Conservation (phyloP, 2,888 invertebrate genomes). For the Calameuta pallipes region DNA sequence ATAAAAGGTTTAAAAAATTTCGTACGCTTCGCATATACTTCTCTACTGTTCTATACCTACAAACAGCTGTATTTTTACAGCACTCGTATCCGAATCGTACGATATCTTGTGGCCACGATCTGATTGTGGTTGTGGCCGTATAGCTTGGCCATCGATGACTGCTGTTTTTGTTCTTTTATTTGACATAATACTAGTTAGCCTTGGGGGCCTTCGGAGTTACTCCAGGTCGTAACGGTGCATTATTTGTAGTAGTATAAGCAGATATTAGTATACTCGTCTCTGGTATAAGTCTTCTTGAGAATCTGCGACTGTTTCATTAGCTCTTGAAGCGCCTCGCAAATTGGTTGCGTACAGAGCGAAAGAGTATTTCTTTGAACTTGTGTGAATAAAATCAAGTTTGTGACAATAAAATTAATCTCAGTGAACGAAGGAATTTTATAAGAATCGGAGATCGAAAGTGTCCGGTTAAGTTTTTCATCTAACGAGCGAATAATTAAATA, state of each 20-base stretch:
- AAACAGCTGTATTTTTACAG: background rate
- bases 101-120: background rate
- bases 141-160: background rate
- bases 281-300: background rate
- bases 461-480: background rate
- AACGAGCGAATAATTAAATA: background rate
- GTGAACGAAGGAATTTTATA: background rate
- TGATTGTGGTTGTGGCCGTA: background rate
- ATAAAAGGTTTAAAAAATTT: background rate
- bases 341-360: background rate
- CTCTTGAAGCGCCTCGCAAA: background rate
- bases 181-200: conserved; percentile 37
- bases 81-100: background rate
- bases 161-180: conserved; percentile 30
- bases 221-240: conserved; percentile 16
- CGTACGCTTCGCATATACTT: background rate
- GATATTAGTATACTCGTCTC: too few species aligned
- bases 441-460: background rate
- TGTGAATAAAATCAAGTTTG: too few species aligned
- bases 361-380: background rate
- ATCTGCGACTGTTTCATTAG: background rate
- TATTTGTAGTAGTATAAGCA: background rate
- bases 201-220: conserved; percentile 27
- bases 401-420: background rate
- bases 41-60: background rate